Evolutionary conservation across 2,797 vertebrate genomes (phyloP).

Genomic region (Hydrocynus forskahlii): DNA sequence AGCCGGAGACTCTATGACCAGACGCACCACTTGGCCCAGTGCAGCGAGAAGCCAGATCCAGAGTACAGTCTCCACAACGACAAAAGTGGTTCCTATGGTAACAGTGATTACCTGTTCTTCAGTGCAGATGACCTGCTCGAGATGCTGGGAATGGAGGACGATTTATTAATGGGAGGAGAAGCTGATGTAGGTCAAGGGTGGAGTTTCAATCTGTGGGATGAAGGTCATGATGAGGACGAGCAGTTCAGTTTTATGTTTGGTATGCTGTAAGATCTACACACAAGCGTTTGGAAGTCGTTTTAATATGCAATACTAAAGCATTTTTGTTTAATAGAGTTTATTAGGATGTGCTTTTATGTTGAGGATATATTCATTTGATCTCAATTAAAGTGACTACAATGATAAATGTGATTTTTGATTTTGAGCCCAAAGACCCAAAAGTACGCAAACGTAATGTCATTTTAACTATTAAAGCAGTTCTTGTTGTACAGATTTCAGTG

Average conservation of each 20-base stretch:
- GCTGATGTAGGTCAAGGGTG: slow-evolving; percentile 34
- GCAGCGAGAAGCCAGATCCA: slow-evolving; percentile 3
- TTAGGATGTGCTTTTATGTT: not conserved
- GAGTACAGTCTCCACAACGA: not conserved
- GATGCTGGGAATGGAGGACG: slow-evolving; percentile 41
- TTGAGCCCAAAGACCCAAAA: not conserved
- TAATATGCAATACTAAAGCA: not conserved
- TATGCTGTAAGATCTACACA: slow-evolving; percentile 28
- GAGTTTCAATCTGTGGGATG: slow-evolving; percentile 41
- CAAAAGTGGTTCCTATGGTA: slow-evolving; percentile 15
- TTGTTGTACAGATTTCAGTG: not conserved
- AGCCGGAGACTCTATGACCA: slow-evolving; percentile 50
- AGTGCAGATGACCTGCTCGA: slow-evolving; percentile 42
- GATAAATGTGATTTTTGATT: not conserved
- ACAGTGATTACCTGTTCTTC: slow-evolving; percentile 22
- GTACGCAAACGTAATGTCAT: not conserved
- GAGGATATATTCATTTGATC: not conserved
- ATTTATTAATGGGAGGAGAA: slow-evolving; percentile 35
- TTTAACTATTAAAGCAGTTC: not conserved
- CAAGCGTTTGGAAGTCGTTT: not conserved
- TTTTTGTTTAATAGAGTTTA: not conserved
- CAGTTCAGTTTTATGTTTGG: slow-evolving; percentile 41
- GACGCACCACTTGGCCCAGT: not conserved
- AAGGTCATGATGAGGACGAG: slow-evolving; percentile 36
- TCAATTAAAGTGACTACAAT: not conserved